A percentile compares a stretch with the other conserved stretches of the same genome.
Evolutionary conservation across 1,140 invertebrate genomes (phyloP).

Genomic region (Oncopodura yosiiana): DNA sequence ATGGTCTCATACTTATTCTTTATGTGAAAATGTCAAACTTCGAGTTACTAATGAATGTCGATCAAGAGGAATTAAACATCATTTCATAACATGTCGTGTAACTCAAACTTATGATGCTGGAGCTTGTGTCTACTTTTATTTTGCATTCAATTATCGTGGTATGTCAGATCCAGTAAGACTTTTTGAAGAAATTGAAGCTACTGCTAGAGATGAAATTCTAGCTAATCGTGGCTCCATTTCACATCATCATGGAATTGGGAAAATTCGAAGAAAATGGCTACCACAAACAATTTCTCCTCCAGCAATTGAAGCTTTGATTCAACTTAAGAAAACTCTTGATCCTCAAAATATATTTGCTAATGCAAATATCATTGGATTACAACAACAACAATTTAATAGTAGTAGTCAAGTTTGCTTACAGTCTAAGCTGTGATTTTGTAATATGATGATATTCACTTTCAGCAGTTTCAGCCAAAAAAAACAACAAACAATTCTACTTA

Average conservation of each 20-base stretch:
- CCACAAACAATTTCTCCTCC: constrained; percentile 65
- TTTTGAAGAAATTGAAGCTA: constrained; percentile 53
- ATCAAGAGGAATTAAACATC: constrained; percentile 50
- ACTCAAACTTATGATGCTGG: constrained; percentile 96
- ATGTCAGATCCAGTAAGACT: constrained; percentile 43
- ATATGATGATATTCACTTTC: too few species aligned
- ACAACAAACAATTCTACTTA: too few species aligned
- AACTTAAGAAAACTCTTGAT: constrained; percentile 78
- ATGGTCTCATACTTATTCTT: constrained; percentile 75
- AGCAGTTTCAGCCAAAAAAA: too few species aligned
- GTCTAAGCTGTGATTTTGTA: not conserved
- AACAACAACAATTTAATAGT: not conserved
- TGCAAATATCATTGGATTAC: constrained; percentile 55
- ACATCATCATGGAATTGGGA: constrained; percentile 94
- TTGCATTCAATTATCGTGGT: constrained; percentile 72
- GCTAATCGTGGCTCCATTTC: constrained; percentile 83
- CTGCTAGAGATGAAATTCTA: constrained; percentile 84
- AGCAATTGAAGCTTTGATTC: constrained; percentile 61
- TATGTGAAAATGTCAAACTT: constrained; percentile 84
- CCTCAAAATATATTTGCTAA: constrained; percentile 88
- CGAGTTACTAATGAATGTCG: constrained; percentile 64
- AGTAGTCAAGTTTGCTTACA: not conserved
- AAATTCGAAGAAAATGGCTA: constrained; percentile 72
- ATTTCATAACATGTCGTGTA: constrained; percentile 68
- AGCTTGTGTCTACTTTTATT: constrained; percentile 97